A percentile compares a stretch with the other conserved stretches of the same genome.
Evolutionary conservation across 2,113 vertebrate species (phyloP).

Genomic region (Euleptes europaea): DNA sequence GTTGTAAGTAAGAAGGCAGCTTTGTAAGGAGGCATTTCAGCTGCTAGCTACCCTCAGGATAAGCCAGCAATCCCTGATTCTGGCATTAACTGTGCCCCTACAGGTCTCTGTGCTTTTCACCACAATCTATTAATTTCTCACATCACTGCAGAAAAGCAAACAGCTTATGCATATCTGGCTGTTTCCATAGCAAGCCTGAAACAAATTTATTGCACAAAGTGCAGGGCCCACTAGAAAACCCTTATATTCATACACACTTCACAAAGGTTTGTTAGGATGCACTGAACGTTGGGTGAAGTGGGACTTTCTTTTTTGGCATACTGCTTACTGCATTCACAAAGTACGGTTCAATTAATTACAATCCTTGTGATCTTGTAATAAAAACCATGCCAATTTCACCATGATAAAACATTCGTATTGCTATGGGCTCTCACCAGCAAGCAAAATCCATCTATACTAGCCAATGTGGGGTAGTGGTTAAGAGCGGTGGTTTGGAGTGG

Average conservation of each 20-base stretch:
- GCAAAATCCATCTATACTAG: not conserved
- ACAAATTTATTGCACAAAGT: constrained; percentile 42
- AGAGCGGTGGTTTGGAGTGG: too few relatives aligned
- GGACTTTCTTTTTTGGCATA: not conserved
- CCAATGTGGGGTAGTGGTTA: too few relatives aligned
- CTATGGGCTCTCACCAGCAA: not conserved
- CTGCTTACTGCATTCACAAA: not conserved
- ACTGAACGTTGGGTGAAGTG: not conserved
- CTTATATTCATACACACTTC: constrained; percentile 14
- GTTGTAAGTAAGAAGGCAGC: not conserved
- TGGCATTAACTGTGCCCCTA: not conserved
- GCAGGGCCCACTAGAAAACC: constrained; percentile 54
- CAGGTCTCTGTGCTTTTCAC: constrained; percentile 28
- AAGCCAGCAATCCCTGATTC: not conserved
- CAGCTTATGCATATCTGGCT: constrained; percentile 43
- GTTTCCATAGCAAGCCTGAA: constrained; percentile 37
- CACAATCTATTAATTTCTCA: constrained; percentile 49
- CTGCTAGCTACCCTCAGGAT: not conserved
- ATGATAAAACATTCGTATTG: too few relatives aligned
- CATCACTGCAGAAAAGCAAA: constrained; percentile 51
- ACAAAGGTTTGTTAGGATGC: not conserved
- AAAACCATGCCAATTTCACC: not conserved
- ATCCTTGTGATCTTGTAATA: not conserved
- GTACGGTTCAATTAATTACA: not conserved
- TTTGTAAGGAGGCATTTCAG: not conserved